Conservation (phyloP, 2,113 vertebrate genomes). For the Aepyceros melampus region DNA sequence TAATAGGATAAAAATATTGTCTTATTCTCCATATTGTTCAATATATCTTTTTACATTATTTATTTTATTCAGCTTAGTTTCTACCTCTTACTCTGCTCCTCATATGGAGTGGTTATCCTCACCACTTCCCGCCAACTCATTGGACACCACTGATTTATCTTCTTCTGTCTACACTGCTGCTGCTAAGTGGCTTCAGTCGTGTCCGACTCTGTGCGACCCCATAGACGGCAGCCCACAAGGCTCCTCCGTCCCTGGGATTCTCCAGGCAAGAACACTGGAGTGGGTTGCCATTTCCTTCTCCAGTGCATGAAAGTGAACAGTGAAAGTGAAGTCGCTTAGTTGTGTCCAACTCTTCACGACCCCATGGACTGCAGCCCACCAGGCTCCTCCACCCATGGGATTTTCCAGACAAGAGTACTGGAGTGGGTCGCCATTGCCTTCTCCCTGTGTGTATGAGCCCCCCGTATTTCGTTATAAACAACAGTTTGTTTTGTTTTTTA, state of each 20-base stretch:
- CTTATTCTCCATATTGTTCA: too few relatives aligned
- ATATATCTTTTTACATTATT: neutral
- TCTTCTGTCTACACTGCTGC: neutral
- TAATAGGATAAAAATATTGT: neutral
- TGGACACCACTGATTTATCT: neutral
- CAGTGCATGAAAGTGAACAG: neutral
- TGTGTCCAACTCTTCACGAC: rapidly evolving
- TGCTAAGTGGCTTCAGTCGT: rapidly evolving
- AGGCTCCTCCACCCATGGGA: rapidly evolving
- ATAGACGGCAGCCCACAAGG: rapidly evolving
- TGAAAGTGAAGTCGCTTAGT: rapidly evolving
- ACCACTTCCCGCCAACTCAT: neutral
- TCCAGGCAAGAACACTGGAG: neutral
- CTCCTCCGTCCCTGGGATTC: neutral
- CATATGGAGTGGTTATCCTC: neutral
- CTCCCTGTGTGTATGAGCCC: neutral
- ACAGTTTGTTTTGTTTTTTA: neutral
- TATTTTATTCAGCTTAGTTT: neutral
- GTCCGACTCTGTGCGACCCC: neutral
- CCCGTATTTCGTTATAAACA: neutral
- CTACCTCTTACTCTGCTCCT: neutral
- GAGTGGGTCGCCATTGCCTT: neutral
- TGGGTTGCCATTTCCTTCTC: neutral
- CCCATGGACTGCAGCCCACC: neutral
- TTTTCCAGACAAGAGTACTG: neutral